phyloP scores from a whole-genome alignment of 23 tunicate species.

The Corella eumyota region DNA sequence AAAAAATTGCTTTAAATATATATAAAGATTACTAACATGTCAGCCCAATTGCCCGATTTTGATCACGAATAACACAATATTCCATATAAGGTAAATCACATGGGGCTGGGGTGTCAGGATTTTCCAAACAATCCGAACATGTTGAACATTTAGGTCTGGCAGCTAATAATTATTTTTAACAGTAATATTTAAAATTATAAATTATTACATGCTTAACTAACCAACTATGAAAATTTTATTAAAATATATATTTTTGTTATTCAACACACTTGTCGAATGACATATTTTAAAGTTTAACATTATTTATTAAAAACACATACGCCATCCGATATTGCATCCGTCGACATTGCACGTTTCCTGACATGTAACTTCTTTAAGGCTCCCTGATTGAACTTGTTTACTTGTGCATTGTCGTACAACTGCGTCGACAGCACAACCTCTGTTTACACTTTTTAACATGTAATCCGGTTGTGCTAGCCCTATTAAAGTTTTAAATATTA shows the following conservation, averaged over 20 bases:
- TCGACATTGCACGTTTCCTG: constrained; percentile 24
- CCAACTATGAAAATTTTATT: no score
- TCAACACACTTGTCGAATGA: no score
- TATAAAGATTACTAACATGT: background rate
- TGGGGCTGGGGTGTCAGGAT: constrained; percentile 11
- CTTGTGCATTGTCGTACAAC: constrained; percentile 6
- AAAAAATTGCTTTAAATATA: background rate
- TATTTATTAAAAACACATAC: constrained; percentile 14
- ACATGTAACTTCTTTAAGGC: constrained; percentile 16
- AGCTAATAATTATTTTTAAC: no score
- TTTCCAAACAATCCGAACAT: constrained; percentile 10
- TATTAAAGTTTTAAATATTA: no score
- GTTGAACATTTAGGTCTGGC: constrained; percentile 16
- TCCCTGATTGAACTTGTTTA: constrained; percentile 6
- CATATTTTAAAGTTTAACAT: no score
- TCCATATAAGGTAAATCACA: constrained; percentile 10
- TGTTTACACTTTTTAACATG: background rate
- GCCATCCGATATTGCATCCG: constrained; percentile 49
- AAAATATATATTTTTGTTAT: no score
- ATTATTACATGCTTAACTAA: no score
- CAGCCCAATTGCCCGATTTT: background rate
- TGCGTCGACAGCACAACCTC: constrained; percentile 7
- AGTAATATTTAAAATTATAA: no score
- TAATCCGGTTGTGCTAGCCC: constrained; percentile 8
- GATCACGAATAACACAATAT: constrained; percentile 2